phyloP scores from a whole-genome alignment of 2,797 vertebrate genomes.

The Morelia viridis region DNA sequence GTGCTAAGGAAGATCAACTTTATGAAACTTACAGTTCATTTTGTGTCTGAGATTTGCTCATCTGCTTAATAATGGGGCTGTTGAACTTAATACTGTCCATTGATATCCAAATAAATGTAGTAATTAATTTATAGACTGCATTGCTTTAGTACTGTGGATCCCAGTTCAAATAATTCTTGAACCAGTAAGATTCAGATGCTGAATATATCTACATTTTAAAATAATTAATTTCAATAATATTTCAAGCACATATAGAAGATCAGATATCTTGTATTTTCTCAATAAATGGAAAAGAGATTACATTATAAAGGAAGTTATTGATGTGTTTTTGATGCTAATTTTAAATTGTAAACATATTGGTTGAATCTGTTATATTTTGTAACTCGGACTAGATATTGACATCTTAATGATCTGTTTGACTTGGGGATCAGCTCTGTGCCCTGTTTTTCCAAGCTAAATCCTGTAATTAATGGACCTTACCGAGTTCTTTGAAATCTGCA shows the following conservation, averaged over 20 bases:
- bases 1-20: conserved; percentile 1
- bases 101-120: not conserved
- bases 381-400: not conserved
- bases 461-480: not conserved
- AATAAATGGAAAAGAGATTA: not conserved
- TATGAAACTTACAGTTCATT: not conserved
- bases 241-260: not conserved
- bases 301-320: not conserved
- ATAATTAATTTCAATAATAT: not conserved
- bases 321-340: not conserved
- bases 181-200: not conserved
- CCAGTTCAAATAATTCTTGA: not conserved
- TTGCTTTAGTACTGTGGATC: not conserved
- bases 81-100: not conserved
- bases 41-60: not conserved
- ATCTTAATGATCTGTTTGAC: not conserved
- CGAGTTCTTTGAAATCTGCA: not conserved
- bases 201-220: not conserved
- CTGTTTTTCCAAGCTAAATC: not conserved
- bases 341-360: not conserved
- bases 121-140: not conserved
- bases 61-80: not conserved
- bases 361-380: not conserved
- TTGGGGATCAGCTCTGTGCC: not conserved
- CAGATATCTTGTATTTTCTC: not conserved